Base-by-base conservation (phyloP, 2,888 invertebrate species). In the Osmoderma eremita region DNA sequence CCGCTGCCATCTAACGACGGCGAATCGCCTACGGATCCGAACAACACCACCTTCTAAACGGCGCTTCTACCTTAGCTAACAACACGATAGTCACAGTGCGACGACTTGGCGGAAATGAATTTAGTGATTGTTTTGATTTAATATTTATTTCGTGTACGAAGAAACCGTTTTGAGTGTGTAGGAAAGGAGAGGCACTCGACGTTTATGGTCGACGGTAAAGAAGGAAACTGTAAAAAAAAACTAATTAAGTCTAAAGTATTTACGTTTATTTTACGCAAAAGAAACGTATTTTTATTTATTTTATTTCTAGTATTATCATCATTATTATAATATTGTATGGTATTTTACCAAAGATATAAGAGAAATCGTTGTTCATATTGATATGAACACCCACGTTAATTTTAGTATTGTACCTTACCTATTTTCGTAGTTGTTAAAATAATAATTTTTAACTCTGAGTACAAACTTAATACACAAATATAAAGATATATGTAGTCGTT, bases 1-100 rank as follows among this genome's bases (percentile, higher is more conserved):
- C 82, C 83, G 41, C 75, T 83, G 70, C 83, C 83, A 69, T 81
- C 82, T 69, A 83, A 84, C 76, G 80, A 83, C 67, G 84, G 84
- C 66, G 82, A 84, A 77, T 82, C 82, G 41, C 83, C 82, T 12
- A 82, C 82, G 62, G 82, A 83, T 72, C 80, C 81, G 61, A 80
- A 79, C 75, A 81, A 82, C 75, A 80, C 81, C 68, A 80, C 80
- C 49, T 83, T 83, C 75, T 83, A 78, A 77, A 74, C 12, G 42
- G 17, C 13, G 13, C 17, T 77, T 70, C 70, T 70, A 71, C 12
- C 39, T 54, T 54, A 53, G 62, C 5, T 4, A 39, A 13, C 41
- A 2, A 10, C 41, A 15, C n/a, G 15, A n/a, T n/a, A n/a, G 10
- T 30, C 30, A 10, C 48, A 20, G 48, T 48, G 20, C 20, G 18